These are phyloP conservation scores for Ormyrus nitidulus DNA, from an alignment of 2,888 invertebrate genomes.

Conservation along the genomic window DNA sequence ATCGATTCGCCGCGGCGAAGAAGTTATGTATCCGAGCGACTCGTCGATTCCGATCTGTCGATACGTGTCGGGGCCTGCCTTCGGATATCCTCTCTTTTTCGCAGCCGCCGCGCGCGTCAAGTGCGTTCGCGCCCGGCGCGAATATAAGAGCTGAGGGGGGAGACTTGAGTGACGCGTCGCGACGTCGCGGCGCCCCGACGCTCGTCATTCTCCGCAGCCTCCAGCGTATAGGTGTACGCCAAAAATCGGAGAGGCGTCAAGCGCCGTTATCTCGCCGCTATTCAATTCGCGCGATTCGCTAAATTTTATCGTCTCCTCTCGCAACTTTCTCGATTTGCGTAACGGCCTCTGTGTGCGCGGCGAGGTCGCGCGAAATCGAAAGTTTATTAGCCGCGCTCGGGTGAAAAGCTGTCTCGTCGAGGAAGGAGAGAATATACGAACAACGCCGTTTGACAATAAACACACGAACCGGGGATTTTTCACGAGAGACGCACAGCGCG, in stretches of 20 bases:
- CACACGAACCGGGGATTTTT: slow-evolving; percentile 20
- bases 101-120: no score
- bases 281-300: not conserved
- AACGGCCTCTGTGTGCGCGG: not conserved
- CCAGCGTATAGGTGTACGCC: not conserved
- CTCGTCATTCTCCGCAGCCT: slow-evolving; percentile 35
- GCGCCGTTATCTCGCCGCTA: not conserved
- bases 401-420: slow-evolving; percentile 7
- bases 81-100: no score
- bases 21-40: no score
- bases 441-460: slow-evolving; percentile 6
- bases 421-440: slow-evolving; percentile 7
- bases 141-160: not conserved
- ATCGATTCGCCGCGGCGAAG: no score
- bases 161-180: slow-evolving; percentile 44
- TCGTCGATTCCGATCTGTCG: no score
- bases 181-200: slow-evolving; percentile 49
- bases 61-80: no score
- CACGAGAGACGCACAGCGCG: not conserved
- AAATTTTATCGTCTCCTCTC: not conserved
- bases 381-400: slow-evolving; percentile 28
- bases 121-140: no score
- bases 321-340: not conserved
- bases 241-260: not conserved
- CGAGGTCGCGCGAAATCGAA: slow-evolving; percentile 27